Conservation (phyloP, 2,113 vertebrate species). For the Psephotus haematonotus region DNA sequence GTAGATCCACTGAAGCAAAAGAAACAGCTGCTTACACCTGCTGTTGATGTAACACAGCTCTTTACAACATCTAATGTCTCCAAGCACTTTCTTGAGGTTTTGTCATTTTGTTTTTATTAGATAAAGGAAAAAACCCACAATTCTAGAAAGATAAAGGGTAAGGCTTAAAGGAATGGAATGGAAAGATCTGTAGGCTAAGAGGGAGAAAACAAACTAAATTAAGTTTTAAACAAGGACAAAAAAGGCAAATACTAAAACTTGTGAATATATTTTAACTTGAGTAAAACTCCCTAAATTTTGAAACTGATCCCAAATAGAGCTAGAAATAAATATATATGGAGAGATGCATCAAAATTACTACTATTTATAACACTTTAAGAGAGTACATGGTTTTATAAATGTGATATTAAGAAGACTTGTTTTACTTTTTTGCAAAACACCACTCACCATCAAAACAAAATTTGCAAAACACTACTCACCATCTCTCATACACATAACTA, state of each 20-base stretch:
- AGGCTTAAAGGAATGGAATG: neutral
- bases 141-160: neutral
- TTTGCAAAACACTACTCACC: neutral
- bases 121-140: fast-evolving
- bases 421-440: neutral
- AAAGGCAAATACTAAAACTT: neutral
- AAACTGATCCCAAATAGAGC: neutral
- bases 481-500: neutral
- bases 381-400: neutral
- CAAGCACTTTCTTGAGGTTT: neutral
- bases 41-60: neutral
- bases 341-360: neutral
- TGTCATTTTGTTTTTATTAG: neutral
- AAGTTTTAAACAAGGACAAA: neutral
- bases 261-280: neutral
- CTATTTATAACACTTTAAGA: neutral
- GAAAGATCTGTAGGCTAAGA: neutral
- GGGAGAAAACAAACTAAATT: neutral
- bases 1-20: neutral
- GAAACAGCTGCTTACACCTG: neutral
- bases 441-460: neutral
- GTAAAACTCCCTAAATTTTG: neutral
- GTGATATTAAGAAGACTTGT: neutral
- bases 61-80: neutral
- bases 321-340: neutral